phyloP scores from a whole-genome alignment of 2,113 vertebrate species.

The Hippopotamus amphibius region DNA sequence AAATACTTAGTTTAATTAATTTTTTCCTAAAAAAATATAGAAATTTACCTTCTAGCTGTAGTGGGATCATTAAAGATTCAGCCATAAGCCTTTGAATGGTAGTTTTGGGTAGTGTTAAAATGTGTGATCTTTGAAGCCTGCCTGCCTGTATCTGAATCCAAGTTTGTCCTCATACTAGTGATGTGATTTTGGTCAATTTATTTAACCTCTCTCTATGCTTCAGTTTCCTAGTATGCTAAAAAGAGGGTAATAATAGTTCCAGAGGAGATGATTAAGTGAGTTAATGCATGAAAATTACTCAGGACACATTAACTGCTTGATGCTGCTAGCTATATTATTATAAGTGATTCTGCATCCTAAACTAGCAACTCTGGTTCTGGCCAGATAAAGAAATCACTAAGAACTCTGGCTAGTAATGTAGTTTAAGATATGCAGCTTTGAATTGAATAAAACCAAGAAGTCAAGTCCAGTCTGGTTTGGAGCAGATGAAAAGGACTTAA shows the following conservation, averaged over 20 bases:
- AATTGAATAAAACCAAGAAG: slow-evolving; percentile 44
- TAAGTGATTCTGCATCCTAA: neutral
- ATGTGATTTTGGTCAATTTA: neutral
- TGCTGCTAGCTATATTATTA: neutral
- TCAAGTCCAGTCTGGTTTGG: neutral
- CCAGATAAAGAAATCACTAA: neutral
- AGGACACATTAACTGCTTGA: neutral
- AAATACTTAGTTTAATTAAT: neutral
- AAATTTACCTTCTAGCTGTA: neutral
- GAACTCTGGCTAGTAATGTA: neutral
- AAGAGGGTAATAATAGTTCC: neutral
- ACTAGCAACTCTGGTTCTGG: neutral
- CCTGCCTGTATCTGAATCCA: neutral
- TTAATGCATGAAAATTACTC: neutral
- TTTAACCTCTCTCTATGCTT: neutral
- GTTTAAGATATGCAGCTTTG: neutral
- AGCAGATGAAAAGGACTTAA: neutral
- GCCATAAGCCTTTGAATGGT: neutral
- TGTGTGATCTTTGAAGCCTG: neutral
- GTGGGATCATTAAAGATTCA: neutral
- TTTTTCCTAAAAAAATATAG: neutral
- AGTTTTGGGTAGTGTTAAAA: neutral
- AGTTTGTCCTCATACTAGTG: neutral
- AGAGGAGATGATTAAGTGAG: neutral
- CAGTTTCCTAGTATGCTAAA: neutral